Evolutionary conservation across 2,113 vertebrate genomes (phyloP).

Genomic region (Notiomystis cincta): DNA sequence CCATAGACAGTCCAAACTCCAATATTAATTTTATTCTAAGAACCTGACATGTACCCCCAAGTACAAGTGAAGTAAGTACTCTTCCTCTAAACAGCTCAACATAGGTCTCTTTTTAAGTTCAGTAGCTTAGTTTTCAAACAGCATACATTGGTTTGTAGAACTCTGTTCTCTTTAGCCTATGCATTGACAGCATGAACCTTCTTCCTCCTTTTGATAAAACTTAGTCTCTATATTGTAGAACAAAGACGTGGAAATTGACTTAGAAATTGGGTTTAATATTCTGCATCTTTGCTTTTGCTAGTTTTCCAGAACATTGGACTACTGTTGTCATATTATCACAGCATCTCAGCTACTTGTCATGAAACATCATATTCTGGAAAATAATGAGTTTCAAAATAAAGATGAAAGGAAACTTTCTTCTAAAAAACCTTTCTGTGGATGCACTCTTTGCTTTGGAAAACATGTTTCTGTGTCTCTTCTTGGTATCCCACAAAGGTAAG

Average conservation of each 20-base stretch:
- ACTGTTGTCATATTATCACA: slow-evolving; percentile 3
- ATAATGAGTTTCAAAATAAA: slow-evolving; percentile 51
- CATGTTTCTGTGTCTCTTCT: neutral
- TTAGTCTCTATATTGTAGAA: neutral
- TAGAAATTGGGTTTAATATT: neutral
- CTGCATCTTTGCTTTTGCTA: neutral
- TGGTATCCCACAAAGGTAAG: neutral
- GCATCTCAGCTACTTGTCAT: slow-evolving; percentile 9
- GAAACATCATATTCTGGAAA: neutral
- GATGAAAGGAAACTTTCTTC: neutral
- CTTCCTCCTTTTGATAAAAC: neutral
- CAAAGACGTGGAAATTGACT: neutral
- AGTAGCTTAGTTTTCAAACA: neutral
- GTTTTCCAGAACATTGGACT: neutral
- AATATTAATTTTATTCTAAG: neutral
- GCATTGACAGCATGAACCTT: neutral
- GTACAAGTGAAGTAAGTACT: neutral
- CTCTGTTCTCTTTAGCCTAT: neutral
- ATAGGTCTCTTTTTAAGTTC: neutral
- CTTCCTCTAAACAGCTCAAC: neutral
- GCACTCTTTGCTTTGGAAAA: neutral
- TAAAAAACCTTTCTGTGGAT: neutral
- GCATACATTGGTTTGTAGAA: neutral
- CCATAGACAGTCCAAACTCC: neutral
- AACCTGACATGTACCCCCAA: neutral